Evolutionary conservation across 2,113 vertebrate species (phyloP).

Genomic region (Anser cygnoides): DNA sequence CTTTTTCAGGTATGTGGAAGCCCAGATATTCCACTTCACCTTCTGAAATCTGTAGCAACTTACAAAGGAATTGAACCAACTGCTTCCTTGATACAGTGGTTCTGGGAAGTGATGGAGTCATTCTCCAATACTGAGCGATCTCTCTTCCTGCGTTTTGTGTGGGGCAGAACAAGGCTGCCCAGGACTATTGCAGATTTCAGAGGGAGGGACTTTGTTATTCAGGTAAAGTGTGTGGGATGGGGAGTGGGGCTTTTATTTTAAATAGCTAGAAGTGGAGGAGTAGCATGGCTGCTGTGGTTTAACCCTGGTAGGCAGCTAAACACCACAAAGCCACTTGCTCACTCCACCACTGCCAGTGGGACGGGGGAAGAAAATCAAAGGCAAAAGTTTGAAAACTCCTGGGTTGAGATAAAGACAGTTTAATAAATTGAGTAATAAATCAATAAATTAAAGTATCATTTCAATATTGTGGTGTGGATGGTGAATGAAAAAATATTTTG

Average conservation of each 20-base stretch:
- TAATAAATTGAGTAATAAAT: neutral
- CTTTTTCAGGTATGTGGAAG: conserved; percentile 93
- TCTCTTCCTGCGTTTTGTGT: conserved; percentile 96
- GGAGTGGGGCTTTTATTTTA: neutral
- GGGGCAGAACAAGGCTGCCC: conserved; percentile 96
- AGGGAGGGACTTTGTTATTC: conserved; percentile 96
- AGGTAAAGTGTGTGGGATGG: conserved; percentile 77
- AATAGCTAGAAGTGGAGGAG: neutral
- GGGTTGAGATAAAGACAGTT: neutral
- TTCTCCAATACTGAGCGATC: conserved; percentile 97
- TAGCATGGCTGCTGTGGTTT: neutral
- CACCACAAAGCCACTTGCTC: neutral
- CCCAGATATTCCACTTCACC: conserved; percentile 96
- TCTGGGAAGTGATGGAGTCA: conserved; percentile 99
- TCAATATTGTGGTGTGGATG: neutral
- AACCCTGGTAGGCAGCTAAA: neutral
- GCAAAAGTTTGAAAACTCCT: neutral
- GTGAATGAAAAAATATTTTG: neutral
- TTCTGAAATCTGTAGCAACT: conserved; percentile 96
- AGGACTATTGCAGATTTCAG: conserved; percentile 97
- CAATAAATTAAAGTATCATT: neutral
- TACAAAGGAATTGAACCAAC: conserved; percentile 96
- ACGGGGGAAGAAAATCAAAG: neutral
- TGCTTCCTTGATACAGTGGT: conserved; percentile 93
- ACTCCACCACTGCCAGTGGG: neutral